Evolutionary conservation across 1,140 invertebrate genomes (phyloP), one percentile per base, ranked within the genome.

Genomic region (Scaptomyza hsui): DNA sequence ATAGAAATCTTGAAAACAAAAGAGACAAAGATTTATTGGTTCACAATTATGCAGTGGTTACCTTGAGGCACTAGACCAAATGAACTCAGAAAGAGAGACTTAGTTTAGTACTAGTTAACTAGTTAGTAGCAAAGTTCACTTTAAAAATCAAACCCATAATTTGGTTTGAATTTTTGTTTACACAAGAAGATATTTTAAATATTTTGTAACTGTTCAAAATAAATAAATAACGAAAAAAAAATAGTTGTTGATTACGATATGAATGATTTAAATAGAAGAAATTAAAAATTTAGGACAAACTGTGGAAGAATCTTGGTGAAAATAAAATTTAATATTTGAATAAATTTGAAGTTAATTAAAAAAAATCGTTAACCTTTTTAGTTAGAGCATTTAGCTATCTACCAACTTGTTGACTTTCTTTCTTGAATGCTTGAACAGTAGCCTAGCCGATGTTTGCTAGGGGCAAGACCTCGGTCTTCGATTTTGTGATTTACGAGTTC

Each of bases 1-100:
- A 86, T 86, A 86, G 62, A 81, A 81, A 86, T 86, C 81, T 86
- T 49, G 13, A 78, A 81, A 85, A 81, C 81, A 81, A 86, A 86
- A 65, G 47, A 88, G 82, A 86, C 81, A 75, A 75, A 88, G 81
- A 86, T 86, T 86, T 78, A 86, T 86, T 60, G 62, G 81, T 78
- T 86, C 81, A 86, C 81, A 86, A 86, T 81, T 86, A 79, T 74
- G 57, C 72, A 85, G 60, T 61, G 68, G 62, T 29, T 41, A 62
- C 77, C 48, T 71, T 74, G 81, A 86, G 81, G 81, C 79, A 64
- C 53, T 76, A 39, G 35, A 57, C 51, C 60, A 64, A 48, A 49
- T 53, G 64, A 71, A 62, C 56, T 24, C 21, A n/a, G 13, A 42
- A 18, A 26, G 35, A 53, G 24, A 24, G 24, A 24, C 24, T 24